Conservation (phyloP, 2,888 invertebrate genomes). For the Calephelis perditalis region DNA sequence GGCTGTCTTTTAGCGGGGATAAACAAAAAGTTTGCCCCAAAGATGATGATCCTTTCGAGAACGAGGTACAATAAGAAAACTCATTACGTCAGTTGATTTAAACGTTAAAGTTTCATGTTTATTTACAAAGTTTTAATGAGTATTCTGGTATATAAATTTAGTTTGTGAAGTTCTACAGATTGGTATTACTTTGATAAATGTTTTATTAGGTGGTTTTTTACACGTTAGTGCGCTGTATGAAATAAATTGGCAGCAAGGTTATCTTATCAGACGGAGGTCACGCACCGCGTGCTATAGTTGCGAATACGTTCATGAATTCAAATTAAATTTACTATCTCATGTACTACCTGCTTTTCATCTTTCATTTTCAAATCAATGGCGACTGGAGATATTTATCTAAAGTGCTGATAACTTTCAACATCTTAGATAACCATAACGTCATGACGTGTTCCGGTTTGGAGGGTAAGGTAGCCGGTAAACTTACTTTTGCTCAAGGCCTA, state of each 20-base stretch:
- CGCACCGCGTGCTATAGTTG: slow-evolving; percentile 25
- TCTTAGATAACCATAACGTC: not conserved
- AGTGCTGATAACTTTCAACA: slow-evolving; percentile 5
- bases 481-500: too few species aligned
- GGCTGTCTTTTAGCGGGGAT: slow-evolving; percentile 70
- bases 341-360: slow-evolving; percentile 15
- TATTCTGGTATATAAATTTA: not conserved
- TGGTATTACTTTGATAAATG: slow-evolving; percentile 43
- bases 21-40: slow-evolving; percentile 65
- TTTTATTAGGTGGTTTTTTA: slow-evolving; percentile 43
- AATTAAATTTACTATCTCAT: slow-evolving; percentile 19
- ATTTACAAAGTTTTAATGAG: not conserved
- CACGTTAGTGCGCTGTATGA: slow-evolving; percentile 43
- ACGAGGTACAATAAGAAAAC: slow-evolving; percentile 51
- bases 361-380: slow-evolving; percentile 1
- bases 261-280: slow-evolving; percentile 69
- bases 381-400: not conserved
- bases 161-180: slow-evolving; percentile 15
- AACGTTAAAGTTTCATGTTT: not conserved
- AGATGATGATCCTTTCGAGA: slow-evolving; percentile 67
- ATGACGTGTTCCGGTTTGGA: too few species aligned
- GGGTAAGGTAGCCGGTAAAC: too few species aligned
- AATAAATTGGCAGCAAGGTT: slow-evolving; percentile 75
- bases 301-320: slow-evolving; percentile 22
- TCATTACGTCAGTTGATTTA: not conserved